Base-by-base conservation (phyloP, 2,888 invertebrate genomes). In the Stenolophus ochropezus region DNA sequence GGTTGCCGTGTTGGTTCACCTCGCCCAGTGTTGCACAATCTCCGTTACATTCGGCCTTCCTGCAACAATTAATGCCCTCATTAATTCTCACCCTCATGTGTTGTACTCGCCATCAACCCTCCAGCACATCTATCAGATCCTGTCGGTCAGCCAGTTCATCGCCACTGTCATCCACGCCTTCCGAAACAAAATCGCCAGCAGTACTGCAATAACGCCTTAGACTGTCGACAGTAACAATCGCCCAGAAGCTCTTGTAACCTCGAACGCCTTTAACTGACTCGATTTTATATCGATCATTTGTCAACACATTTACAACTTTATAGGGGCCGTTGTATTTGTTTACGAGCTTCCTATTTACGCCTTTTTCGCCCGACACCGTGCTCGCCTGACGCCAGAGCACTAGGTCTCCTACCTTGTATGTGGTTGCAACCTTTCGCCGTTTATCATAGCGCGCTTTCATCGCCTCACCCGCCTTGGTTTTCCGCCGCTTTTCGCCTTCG, bases 291-390 rank as follows among this genome's bases (percentile, higher is more conserved):
- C 83, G 83, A 2, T 79, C 84, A 20, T 83, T 23, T n/a, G n/a
- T n/a, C n/a, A n/a, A n/a, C 0, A 83, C 69, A 71, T 42, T 81
- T 14, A 61, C 56, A 6, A 84, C 53, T 77, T 81, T 82, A 33
- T 84, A 84, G 27, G 84, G 84, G 1, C 84, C 84, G 20, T 84
- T 83, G 74, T 74, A 85, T 69, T 82, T 76, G n/a, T 82, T 47
- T 11, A 83, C 82, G 33, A 84, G 77, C 53, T 84, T 84, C 6
- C 82, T 71, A 47, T 84, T 85, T 0, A 82, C 82, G 20, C 83
- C 83, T 75, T 83, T 83, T 6, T 76, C 83, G 4, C 65, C 76
- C 18, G 78, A 27, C 6, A 23, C 33, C 4, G 84, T 83, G 16
- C 58, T 81, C n/a, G 27, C 71, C n/a, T 71, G 33, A 14, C 83